Evolutionary conservation across 2,888 invertebrate genomes (phyloP), one percentile per base, ranked within the genome.

Genomic region (Aplocera efformata): DNA sequence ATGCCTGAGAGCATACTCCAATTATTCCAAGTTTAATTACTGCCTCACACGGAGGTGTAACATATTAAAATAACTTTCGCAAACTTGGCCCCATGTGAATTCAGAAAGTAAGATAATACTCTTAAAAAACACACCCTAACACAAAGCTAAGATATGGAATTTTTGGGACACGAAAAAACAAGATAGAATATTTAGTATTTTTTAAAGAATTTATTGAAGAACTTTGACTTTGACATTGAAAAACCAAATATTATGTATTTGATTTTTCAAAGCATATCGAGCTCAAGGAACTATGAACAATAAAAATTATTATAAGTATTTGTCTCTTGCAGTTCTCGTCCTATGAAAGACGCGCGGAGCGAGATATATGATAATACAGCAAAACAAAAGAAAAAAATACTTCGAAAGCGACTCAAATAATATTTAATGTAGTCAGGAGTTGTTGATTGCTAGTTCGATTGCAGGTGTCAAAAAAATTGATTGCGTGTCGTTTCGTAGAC

Each of bases 11-110:
- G 26, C 43, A 23, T 17, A 42, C 33, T 31, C 23, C 23, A 52
- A 50, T 48, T 53, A 53, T 56, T 41, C 28, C 39, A 30, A 37
- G 39, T 53, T 53, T 55, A 56, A 60, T 53, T 55, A 51, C 50
- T 27, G 41, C 28, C 32, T 25, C 31, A 42, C 27, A 34, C 35
- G 27, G 27, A 35, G 31, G 35, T 34, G 26, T 41, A 23, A 39
- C 38, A 33, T 43, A 32, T 25, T 21, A 38, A 44, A 40, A 41
- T 41, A 47, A 56, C 51, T 55, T 56, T 53, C 46, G 44, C 48
- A 13, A 28, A 27, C 27, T 27, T 10, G n/a, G 22, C 3, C 1
- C 4, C 22, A 22, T 22, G 22, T 22, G 22, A 22, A 22, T 22
- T 22, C 22, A 22, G n/a, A n/a, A 22, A 6, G 1, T 22, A 24